Conservation (phyloP, 2,797 vertebrate genomes). For the Carcharodon carcharias region DNA sequence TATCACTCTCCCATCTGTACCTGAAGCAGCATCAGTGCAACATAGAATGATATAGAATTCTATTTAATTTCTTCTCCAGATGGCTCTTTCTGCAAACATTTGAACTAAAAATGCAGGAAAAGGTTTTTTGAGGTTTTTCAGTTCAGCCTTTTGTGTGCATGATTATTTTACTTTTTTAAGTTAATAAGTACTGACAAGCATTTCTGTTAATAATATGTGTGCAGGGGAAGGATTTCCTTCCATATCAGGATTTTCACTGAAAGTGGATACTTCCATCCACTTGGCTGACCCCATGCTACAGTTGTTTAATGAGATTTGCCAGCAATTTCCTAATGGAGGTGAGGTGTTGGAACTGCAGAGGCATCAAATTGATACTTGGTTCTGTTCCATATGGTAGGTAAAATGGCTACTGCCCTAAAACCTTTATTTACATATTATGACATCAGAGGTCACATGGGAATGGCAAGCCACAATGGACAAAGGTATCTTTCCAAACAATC, state of each 20-base stretch:
- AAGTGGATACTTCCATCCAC: background rate
- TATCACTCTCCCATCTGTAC: background rate
- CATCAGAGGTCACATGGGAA: background rate
- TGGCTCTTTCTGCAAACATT: background rate
- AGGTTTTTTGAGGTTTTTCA: background rate
- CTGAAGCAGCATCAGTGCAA: background rate
- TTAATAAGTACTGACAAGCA: background rate
- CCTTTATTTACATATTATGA: background rate
- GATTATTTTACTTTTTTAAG: background rate
- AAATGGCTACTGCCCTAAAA: background rate
- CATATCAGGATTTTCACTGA: background rate
- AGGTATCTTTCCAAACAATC: background rate
- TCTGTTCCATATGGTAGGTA: background rate
- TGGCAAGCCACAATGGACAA: background rate
- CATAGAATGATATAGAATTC: background rate
- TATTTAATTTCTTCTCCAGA: background rate
- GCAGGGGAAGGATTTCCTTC: background rate
- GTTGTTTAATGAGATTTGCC: background rate
- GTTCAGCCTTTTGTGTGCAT: background rate
- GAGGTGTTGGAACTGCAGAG: background rate
- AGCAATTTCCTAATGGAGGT: background rate
- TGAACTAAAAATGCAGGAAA: background rate
- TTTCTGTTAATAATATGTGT: background rate
- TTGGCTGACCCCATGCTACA: background rate
- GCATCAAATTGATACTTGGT: background rate